Evolutionary conservation across 2,888 invertebrate species (phyloP).

Genomic region (Lagria hirta): DNA sequence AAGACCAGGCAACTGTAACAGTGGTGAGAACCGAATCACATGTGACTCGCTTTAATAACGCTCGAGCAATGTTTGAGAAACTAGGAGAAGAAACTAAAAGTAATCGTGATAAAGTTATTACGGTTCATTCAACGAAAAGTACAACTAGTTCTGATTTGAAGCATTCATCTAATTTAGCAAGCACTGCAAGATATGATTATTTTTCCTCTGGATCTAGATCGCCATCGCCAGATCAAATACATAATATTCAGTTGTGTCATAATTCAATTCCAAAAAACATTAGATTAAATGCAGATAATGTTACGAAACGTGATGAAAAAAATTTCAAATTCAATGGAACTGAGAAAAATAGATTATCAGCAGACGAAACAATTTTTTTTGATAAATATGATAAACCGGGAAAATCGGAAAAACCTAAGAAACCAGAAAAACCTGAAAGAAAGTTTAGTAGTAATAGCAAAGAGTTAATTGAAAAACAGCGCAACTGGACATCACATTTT

Average conservation of each 20-base stretch:
- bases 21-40: slow-evolving; percentile 87
- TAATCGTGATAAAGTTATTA: slow-evolving; percentile 40
- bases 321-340: too few relatives aligned
- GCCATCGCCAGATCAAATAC: slow-evolving; percentile 55
- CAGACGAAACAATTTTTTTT: too few relatives aligned
- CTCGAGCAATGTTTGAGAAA: slow-evolving; percentile 88
- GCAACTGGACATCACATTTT: slow-evolving; percentile 91
- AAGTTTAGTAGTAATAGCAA: slow-evolving; percentile 80
- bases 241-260: too few relatives aligned
- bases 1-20: slow-evolving; percentile 56
- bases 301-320: too few relatives aligned
- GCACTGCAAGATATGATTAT: too few relatives aligned
- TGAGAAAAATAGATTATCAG: too few relatives aligned
- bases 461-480: slow-evolving; percentile 86
- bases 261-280: too few relatives aligned
- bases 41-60: slow-evolving; percentile 84
- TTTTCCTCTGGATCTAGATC: slow-evolving; percentile 49
- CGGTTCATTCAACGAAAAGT: slow-evolving; percentile 51
- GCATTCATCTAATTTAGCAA: slow-evolving; percentile 43
- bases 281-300: too few relatives aligned
- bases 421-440: slow-evolving; percentile 82
- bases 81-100: slow-evolving; percentile 70
- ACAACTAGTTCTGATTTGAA: slow-evolving; percentile 65
- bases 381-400: too few relatives aligned
- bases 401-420: slow-evolving; percentile 57